Conservation (phyloP, 2,797 vertebrate genomes). For the Falco novaeseelandiae region DNA sequence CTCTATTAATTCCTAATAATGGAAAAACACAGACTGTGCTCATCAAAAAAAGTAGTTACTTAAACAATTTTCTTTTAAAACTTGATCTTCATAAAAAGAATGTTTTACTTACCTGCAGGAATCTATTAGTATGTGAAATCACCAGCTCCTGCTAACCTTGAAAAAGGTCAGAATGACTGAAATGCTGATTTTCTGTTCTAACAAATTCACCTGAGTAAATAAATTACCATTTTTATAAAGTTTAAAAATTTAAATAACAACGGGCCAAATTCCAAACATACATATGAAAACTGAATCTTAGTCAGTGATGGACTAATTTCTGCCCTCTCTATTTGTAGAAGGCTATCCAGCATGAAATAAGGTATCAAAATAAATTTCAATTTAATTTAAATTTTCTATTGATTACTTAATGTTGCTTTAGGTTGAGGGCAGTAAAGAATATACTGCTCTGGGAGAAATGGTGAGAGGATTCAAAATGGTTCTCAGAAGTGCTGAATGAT, state of each 20-base stretch:
- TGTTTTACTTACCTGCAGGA: conserved; percentile 30
- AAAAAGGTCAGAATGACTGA: background rate
- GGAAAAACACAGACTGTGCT: background rate
- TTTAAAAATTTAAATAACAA: conserved; percentile 29
- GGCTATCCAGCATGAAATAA: background rate
- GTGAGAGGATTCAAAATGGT: background rate
- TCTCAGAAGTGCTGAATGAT: background rate
- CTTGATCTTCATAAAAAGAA: background rate
- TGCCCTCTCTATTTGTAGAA: background rate
- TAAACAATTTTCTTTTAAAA: conserved; percentile 33
- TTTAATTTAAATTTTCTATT: background rate
- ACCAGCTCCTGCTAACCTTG: conserved; percentile 28
- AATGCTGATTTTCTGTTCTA: conserved; percentile 17
- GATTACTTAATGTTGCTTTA: background rate
- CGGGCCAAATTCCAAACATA: background rate
- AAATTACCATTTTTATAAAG: conserved; percentile 32
- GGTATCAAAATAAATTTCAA: background rate
- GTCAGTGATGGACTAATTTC: background rate
- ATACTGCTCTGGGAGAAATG: background rate
- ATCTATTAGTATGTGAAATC: background rate
- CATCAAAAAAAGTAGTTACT: conserved; percentile 28
- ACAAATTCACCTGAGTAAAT: background rate
- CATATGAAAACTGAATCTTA: background rate
- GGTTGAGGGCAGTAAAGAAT: background rate
- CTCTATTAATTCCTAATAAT: background rate